Conservation (phyloP, 2,888 invertebrate species). For the Tetragonula carbonaria region DNA sequence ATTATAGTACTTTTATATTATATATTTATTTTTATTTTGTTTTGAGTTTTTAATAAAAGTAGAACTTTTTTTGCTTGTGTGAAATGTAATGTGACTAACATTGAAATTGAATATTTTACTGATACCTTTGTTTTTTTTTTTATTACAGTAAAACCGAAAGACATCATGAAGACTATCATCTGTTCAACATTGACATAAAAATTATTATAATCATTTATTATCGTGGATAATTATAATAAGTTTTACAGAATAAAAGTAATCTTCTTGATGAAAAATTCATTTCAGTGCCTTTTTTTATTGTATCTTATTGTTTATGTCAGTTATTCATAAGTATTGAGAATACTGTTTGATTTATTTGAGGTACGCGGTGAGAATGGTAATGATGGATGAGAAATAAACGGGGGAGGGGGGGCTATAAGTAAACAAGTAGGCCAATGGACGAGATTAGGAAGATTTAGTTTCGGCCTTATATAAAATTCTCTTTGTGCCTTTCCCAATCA, state of each 20-base stretch:
- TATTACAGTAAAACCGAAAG: slow-evolving; percentile 79
- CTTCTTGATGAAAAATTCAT: slow-evolving; percentile 55
- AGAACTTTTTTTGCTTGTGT: slow-evolving; percentile 43
- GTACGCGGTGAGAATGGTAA: no score
- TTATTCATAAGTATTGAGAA: not conserved
- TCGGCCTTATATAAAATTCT: no score
- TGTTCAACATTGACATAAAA: slow-evolving; percentile 75
- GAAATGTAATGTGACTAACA: slow-evolving; percentile 12
- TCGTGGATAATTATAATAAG: slow-evolving; percentile 74
- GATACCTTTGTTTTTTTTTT: slow-evolving; percentile 47
- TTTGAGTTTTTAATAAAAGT: slow-evolving; percentile 8
- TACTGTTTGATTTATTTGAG: not conserved
- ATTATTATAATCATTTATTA: slow-evolving; percentile 78
- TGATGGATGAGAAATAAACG: no score
- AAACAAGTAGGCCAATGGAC: no score
- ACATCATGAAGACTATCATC: slow-evolving; percentile 75
- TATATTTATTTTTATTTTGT: not conserved
- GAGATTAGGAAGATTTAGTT: no score
- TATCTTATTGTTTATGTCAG: slow-evolving; percentile 22
- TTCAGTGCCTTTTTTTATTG: slow-evolving; percentile 26
- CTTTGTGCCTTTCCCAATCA: no score
- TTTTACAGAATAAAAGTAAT: slow-evolving; percentile 72
- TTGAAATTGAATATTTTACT: slow-evolving; percentile 24
- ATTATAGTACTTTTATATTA: not conserved
- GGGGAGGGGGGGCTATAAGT: no score